Evolutionary conservation across 2,797 vertebrate genomes (phyloP).

Genomic region (Enteromius radiatus): DNA sequence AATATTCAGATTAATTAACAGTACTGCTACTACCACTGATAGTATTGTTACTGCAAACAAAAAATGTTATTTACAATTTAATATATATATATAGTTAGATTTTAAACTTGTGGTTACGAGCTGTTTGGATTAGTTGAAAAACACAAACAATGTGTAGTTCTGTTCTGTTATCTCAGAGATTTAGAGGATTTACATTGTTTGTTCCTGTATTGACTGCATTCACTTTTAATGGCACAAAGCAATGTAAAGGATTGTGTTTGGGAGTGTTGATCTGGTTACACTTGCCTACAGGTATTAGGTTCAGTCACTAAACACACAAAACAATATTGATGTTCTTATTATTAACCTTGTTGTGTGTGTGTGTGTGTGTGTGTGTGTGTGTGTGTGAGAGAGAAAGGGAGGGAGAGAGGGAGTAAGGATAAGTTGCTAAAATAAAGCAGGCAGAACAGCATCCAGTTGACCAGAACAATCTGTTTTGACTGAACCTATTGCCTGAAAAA

Average conservation of each 20-base stretch:
- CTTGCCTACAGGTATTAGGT: slow-evolving; percentile 65
- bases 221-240: slow-evolving; percentile 52
- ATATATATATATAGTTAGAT: too few relatives aligned
- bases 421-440: slow-evolving; percentile 90
- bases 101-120: background rate
- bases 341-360: slow-evolving; percentile 36
- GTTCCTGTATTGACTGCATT: slow-evolving; percentile 49
- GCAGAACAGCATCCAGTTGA: slow-evolving; percentile 83
- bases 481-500: slow-evolving; percentile 88
- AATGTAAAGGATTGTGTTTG: slow-evolving; percentile 55
- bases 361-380: background rate
- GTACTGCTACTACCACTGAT: background rate
- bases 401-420: slow-evolving; percentile 81
- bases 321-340: slow-evolving; percentile 71
- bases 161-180: slow-evolving; percentile 31
- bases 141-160: slow-evolving; percentile 9
- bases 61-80: background rate
- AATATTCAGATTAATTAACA: background rate
- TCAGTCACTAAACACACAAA: slow-evolving; percentile 68
- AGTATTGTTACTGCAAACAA: background rate
- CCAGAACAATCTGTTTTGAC: slow-evolving; percentile 86
- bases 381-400: slow-evolving; percentile 58
- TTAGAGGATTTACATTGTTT: slow-evolving; percentile 44
- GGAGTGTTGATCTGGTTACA: slow-evolving; percentile 54
- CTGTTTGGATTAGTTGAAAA: background rate